phyloP scores from a whole-genome alignment of 2,888 invertebrate species.

The Masnerella sp. region DNA sequence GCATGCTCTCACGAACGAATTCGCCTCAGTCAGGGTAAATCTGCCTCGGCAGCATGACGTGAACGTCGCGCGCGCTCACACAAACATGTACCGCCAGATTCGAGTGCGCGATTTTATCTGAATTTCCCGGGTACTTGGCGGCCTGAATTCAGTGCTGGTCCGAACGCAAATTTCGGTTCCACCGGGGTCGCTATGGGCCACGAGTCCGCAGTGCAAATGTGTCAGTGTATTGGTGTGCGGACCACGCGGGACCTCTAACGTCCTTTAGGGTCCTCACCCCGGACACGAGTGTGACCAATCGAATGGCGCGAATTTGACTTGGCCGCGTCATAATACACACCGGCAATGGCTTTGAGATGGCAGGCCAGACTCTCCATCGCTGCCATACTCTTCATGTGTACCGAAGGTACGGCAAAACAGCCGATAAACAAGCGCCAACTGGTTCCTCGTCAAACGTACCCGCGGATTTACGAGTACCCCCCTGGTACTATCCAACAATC shows the following conservation, averaged over 20 bases:
- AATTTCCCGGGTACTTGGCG: too few relatives aligned
- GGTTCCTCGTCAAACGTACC: too few relatives aligned
- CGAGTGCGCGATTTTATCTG: constrained; percentile 20
- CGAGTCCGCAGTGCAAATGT: constrained; percentile 21
- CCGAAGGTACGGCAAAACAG: constrained; percentile 74
- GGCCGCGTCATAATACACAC: constrained; percentile 61
- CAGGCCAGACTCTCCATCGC: constrained; percentile 76
- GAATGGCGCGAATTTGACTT: constrained; percentile 66
- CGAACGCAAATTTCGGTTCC: too few relatives aligned
- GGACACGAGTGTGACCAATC: constrained; percentile 11
- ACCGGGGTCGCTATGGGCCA: background rate
- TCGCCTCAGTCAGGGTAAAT: constrained; percentile 77
- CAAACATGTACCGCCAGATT: constrained; percentile 51
- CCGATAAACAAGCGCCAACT: too few relatives aligned
- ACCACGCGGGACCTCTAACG: background rate
- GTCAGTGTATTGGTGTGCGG: constrained; percentile 32
- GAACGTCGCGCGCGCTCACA: constrained; percentile 66
- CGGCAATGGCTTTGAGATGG: constrained; percentile 77
- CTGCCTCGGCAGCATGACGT: constrained; percentile 76
- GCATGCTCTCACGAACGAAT: constrained; percentile 75
- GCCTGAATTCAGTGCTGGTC: too few relatives aligned
- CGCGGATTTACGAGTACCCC: too few relatives aligned
- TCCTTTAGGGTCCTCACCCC: too few relatives aligned
- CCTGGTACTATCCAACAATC: too few relatives aligned
- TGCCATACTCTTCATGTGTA: constrained; percentile 76